phyloP scores from a whole-genome alignment of 2,113 vertebrate genomes.

The Elaphurus davidianus region DNA sequence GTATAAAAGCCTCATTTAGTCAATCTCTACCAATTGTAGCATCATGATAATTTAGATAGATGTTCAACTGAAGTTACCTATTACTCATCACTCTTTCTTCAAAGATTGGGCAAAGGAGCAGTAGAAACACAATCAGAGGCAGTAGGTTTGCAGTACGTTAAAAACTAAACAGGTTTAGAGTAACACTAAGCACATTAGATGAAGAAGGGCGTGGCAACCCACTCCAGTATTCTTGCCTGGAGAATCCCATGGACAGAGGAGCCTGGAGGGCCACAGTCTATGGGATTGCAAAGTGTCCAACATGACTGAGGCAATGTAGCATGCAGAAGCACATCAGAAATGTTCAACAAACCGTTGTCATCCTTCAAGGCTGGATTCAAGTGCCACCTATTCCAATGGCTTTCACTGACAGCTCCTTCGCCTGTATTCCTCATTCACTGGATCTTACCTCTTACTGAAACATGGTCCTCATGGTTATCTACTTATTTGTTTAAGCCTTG shows the following conservation, averaged over 20 bases:
- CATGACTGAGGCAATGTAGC: not conserved
- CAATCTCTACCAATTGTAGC: not conserved
- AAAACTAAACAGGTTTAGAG: not conserved
- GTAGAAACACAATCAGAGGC: not conserved
- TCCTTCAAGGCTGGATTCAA: not conserved
- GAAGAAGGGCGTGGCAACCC: not conserved
- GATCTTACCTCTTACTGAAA: not conserved
- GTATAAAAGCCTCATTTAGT: not conserved
- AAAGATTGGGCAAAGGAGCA: not conserved
- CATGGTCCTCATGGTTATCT: not conserved
- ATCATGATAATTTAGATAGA: not conserved
- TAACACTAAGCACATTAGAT: not conserved
- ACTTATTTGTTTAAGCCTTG: not conserved
- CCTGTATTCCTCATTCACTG: not conserved
- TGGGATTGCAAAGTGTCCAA: not conserved
- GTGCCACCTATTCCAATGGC: not conserved
- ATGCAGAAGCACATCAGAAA: not conserved
- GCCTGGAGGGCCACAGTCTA: not conserved
- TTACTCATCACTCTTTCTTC: not conserved
- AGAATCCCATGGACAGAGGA: not conserved
- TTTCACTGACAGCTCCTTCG: not conserved
- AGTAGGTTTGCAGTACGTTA: not conserved
- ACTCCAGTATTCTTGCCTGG: not conserved
- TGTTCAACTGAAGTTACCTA: not conserved
- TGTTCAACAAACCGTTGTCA: not conserved